Evolutionary conservation across 2,888 invertebrate species (phyloP), one percentile per base, ranked within the genome.

Genomic region (Nipponacmea schrenckii): DNA sequence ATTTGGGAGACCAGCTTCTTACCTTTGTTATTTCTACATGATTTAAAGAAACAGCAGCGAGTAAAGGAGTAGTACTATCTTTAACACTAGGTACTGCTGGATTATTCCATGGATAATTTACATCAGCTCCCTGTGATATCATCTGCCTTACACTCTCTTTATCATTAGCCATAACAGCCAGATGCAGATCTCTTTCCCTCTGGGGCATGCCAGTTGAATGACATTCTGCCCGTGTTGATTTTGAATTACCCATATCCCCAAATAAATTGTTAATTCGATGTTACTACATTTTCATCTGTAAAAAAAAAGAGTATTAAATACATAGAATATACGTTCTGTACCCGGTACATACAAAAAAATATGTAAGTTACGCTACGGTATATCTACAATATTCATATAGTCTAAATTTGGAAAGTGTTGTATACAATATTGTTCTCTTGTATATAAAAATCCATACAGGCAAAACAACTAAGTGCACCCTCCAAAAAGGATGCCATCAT

Each of bases 91-190:
- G 89, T 14, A 87, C 86, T 45, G 86, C 83, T 10, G 87, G 85
- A 73, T 89, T 89, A 70, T 84, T 85, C 89, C 89, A 89, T 0
- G 89, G 89, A 78, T 87, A 88, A 80, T 89, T 88, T 17, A 89
- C 83, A 74, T 89, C 87, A 17, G 87, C 88, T 14, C 88, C 87
- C 44, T 84, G 80, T 8, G 80, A 75, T 27, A 88, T 82, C 63
- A 88, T 79, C 39, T 79, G 72, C 10, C 82, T 79, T 3, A 89
- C 87, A 27, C 83, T 81, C 17, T 84, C 83, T 44, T 84, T 78
- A 75, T 89, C 88, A 77, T 89, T 89, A 56, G 84, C 83, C 87
- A 89, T 89, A 31, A 89, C 89, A 27, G 89, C 89, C 63, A 88
- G 82, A 78, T 89, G 89, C 39, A 89, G 82, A 66, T 88, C 86